Evolutionary conservation across 2,888 invertebrate genomes (phyloP), one percentile per base, ranked within the genome.

Genomic region (Agrotis clavis): DNA sequence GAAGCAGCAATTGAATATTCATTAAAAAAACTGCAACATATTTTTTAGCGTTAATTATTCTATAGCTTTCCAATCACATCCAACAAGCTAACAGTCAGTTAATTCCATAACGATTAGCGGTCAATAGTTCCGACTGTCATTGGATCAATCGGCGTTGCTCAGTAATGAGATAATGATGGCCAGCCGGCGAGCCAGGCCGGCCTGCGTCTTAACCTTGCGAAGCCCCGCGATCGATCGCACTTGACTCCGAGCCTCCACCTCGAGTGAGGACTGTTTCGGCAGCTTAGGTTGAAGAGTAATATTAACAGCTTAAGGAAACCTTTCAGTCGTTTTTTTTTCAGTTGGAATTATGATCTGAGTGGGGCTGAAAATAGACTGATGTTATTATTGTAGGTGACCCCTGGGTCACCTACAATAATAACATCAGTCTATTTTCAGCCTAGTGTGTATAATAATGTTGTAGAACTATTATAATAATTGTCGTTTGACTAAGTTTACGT

Each of bases 141-240:
- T 72, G 74, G 66, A 72, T 74, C 69, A 72, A 71, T 71, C 62
- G 65, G 63, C 61, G 67, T 48, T 50, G 59, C 45, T 66, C 48
- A 41, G 64, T 90, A 91, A 91, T 91, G 86, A 89, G 90, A 92
- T 90, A 90, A 89, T 86, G 86, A 86, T 77, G 70, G 61, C 41
- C 65, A 76, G 66, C 71, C 21, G 14, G 35, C 57, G 41, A n/a
- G 57, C 35, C 57, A n/a, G 57, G 35, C 57, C 35, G 67, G 67
- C 79, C 81, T 75, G 80, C 81, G 88, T 88, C 91, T 91, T 91
- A 90, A 85, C 92, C 92, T 92, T 90, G 92, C 63, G 79, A 88
- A 90, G 89, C 90, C 91, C 85, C 76, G 77, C 88, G 82, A 88
- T 88, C 88, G 89, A 90, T 89, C 79, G 86, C 83, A 78, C 79